Base-by-base conservation (phyloP, 2,888 invertebrate species). In the Cephus rjabovi region DNA sequence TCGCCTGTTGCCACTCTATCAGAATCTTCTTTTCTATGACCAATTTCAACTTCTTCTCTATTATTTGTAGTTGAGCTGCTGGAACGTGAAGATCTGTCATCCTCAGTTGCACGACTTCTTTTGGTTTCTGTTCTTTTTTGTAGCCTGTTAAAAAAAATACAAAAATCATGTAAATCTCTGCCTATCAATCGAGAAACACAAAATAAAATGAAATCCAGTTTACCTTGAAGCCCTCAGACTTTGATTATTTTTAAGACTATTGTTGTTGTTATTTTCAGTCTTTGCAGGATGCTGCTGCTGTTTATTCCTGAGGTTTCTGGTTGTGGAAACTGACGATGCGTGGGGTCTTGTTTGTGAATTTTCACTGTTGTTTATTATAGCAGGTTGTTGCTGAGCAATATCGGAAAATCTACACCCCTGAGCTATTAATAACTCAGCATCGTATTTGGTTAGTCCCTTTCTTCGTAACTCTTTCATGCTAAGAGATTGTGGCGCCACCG, bases 401-500 rank as follows among this genome's bases (percentile, higher is more conserved):
- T 95, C 95, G 76, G 95, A 94, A 90, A 96, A 94, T 81, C 93
- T 94, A 89, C 95, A 96, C 56, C 96, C 96, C 89, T 96, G 96
- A 69, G 96, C 97, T 91, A 97, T 96, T 83, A 97, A 93, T 89
- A 97, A 93, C 90, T 97, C 97, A 12, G 97, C 97, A 92, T 97
- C 97, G 92, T 97, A 97, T 89, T 96, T 97, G 23, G 97, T 97
- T 88, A 97, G 94, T 56, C 97, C 97, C 91, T 96, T 96, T 85
- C 96, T 96, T 80, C 96, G 94, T 91, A 97, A 92, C 92, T 97
- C 97, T 88, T 96, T 96, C 93, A 97, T 95, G 88, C 96, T 97
- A 75, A 97, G 92, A 30, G 91, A 91, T 56, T 91, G 90, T n/a
- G 96, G 95, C 76, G 95, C 94, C 40, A 95, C 93, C 82, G 89